Conservation (phyloP, 2,888 invertebrate genomes). For the Molorchus minor region DNA sequence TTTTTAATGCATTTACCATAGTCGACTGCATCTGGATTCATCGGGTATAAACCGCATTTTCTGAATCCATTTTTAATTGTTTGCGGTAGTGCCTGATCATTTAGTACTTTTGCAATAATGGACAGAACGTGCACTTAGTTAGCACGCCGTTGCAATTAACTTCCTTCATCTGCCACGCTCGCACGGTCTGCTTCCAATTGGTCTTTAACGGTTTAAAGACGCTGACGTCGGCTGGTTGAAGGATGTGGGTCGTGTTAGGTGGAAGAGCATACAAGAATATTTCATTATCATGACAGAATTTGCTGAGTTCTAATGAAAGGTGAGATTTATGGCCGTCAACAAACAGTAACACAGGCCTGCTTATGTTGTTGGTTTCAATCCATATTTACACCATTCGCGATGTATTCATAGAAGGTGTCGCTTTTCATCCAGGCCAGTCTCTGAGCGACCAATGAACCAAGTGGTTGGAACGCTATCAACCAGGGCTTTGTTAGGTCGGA, state of each 20-base stretch:
- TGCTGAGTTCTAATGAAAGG: no score
- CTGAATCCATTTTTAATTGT: neutral
- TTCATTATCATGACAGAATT: no score
- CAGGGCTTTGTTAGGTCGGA: slow-evolving; percentile 26
- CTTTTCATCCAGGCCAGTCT: slow-evolving; percentile 27
- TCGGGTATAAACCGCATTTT: neutral
- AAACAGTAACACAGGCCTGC: slow-evolving; percentile 6
- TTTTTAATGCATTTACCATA: neutral
- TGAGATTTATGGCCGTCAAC: slow-evolving; percentile 1
- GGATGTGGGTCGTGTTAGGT: no score
- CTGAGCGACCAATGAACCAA: slow-evolving; percentile 2
- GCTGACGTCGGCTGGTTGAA: no score
- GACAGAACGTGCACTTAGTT: slow-evolving; percentile 17
- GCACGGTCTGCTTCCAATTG: no score
- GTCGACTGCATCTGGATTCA: neutral
- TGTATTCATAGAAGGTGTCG: slow-evolving; percentile 26
- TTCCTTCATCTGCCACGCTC: slow-evolving; percentile 9
- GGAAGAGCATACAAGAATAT: no score
- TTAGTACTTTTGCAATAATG: slow-evolving; percentile 1
- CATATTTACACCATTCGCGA: slow-evolving; percentile 16
- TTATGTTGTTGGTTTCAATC: neutral
- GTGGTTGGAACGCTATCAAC: neutral
- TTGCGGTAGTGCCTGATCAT: neutral
- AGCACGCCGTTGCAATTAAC: slow-evolving; percentile 1
- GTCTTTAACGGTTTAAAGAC: no score